Base-by-base conservation (phyloP, 2,797 vertebrate species). In the Chloroceryle inda region DNA sequence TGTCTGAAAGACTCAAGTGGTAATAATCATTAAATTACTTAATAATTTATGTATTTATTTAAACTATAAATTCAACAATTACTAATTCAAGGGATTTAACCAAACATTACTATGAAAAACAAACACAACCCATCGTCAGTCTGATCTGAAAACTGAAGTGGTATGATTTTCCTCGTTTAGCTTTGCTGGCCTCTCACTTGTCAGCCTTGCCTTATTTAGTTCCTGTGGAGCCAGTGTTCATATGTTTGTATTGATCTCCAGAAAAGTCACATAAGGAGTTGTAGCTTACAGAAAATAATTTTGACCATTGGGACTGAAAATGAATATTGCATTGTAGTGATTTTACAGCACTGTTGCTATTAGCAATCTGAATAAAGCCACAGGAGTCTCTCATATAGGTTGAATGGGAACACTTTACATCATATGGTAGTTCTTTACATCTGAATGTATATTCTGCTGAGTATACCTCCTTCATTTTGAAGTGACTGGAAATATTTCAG, bases 21-120 rank as follows among this genome's bases (percentile, higher is more conserved):
- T 91, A 91, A 90, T 68, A 67, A 79, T 61, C 31, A 73, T 29
- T 91, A 94, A 95, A 94, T 94, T 78, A 84, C 63, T 88, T 88
- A 59, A 50, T 90, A 67, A 89, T 95, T 76, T 68, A 67, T 90
- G 93, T 92, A 13, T 53, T 53, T 29, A 31, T 52, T 93, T 49
- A 72, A 68, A 55, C 68, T 87, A 6, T 72, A 92, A 16, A 82
- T 88, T 78, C 87, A 87, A 58, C 40, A 71, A 33, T 79, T 83
- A 33, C 72, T 92, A 82, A 45, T 77, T 92, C 56, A 63, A 84
- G 38, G 24, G 37, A 55, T 94, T 96, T 91, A 84, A 61, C 40
- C 68, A 95, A n/a, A 24, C 62, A 45, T 85, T 62, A 27, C 45
- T 96, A 10, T 56, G 76, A 68, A 64, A 95, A 95, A 24, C 45